Conservation (phyloP, 2,888 invertebrate species). For the Xanthia icteritia region DNA sequence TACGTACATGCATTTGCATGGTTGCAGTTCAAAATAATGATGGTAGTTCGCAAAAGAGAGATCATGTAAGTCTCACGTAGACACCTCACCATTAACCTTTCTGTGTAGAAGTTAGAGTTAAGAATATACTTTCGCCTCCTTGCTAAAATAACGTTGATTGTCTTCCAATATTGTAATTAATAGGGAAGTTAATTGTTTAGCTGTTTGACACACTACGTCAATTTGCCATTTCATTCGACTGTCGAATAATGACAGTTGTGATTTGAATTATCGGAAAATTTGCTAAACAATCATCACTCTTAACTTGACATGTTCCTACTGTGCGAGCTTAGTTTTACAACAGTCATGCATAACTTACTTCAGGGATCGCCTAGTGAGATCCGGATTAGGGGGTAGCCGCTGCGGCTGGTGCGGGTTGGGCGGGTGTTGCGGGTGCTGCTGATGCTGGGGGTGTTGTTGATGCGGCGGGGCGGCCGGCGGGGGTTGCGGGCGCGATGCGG, state of each 20-base stretch:
- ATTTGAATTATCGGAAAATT: not conserved
- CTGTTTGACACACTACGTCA: not conserved
- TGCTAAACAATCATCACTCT: not conserved
- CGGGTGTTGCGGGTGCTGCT: slow-evolving; percentile 74
- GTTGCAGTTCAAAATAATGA: slow-evolving; percentile 37
- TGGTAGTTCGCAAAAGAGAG: slow-evolving; percentile 34
- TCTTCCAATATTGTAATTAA: not conserved
- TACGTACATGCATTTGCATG: slow-evolving; percentile 31
- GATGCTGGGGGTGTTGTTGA: slow-evolving; percentile 66
- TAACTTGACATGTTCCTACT: slow-evolving; percentile 1
- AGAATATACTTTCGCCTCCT: slow-evolving; percentile 8
- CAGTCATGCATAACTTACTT: slow-evolving; percentile 88
- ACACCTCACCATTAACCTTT: slow-evolving; percentile 23
- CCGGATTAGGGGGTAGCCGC: slow-evolving; percentile 90
- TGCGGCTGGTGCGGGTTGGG: slow-evolving; percentile 85
- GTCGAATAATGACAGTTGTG: not conserved
- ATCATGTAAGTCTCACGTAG: slow-evolving; percentile 30
- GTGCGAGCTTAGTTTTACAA: slow-evolving; percentile 20
- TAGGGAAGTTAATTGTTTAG: too few relatives aligned
- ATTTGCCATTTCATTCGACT: not conserved
- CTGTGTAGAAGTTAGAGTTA: slow-evolving; percentile 5
- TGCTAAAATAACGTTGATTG: not conserved
- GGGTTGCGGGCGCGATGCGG: slow-evolving; percentile 66
- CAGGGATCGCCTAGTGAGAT: slow-evolving; percentile 93
- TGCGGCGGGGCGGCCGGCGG: slow-evolving; percentile 70